Conservation (phyloP, 2,888 invertebrate species). For the Eristalinus aeneus region DNA sequence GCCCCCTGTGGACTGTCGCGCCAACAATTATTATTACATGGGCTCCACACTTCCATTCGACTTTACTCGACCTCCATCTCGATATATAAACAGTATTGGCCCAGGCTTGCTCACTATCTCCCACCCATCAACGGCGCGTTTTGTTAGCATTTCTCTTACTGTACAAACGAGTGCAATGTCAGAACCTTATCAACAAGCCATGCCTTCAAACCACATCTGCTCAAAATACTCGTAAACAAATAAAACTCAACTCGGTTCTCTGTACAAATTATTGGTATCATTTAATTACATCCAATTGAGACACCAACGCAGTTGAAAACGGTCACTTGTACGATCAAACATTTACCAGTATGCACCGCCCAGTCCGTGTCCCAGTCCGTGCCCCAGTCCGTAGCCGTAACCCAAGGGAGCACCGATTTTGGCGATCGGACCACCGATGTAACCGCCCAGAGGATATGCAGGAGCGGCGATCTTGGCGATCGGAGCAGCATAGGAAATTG, state of each 20-base stretch:
- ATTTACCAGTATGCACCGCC: slow-evolving; percentile 56
- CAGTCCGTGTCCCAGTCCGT: slow-evolving; percentile 45
- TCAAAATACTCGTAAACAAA: neutral
- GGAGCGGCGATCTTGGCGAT: slow-evolving; percentile 72
- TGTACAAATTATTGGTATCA: slow-evolving; percentile 36
- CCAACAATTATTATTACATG: too few relatives aligned
- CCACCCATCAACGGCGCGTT: too few relatives aligned
- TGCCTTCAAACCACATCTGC: neutral
- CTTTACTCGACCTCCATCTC: too few relatives aligned
- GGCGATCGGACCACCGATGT: slow-evolving; percentile 75
- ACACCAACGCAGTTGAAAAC: slow-evolving; percentile 40
- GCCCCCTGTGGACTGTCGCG: too few relatives aligned
- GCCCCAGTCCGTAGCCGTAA: slow-evolving; percentile 68
- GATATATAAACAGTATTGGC: too few relatives aligned
- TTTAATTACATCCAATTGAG: slow-evolving; percentile 60
- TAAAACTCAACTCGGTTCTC: neutral
- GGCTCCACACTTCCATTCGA: too few relatives aligned
- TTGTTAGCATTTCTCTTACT: too few relatives aligned
- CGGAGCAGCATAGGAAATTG: slow-evolving; percentile 73
- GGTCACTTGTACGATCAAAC: neutral
- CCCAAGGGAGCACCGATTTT: slow-evolving; percentile 73
- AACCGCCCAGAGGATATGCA: slow-evolving; percentile 70
- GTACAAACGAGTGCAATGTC: too few relatives aligned
- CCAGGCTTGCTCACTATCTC: too few relatives aligned
- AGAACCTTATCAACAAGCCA: too few relatives aligned